Evolutionary conservation across 2,888 invertebrate species (phyloP), one percentile per base, ranked within the genome.

Genomic region (Cerceris rybyensis): DNA sequence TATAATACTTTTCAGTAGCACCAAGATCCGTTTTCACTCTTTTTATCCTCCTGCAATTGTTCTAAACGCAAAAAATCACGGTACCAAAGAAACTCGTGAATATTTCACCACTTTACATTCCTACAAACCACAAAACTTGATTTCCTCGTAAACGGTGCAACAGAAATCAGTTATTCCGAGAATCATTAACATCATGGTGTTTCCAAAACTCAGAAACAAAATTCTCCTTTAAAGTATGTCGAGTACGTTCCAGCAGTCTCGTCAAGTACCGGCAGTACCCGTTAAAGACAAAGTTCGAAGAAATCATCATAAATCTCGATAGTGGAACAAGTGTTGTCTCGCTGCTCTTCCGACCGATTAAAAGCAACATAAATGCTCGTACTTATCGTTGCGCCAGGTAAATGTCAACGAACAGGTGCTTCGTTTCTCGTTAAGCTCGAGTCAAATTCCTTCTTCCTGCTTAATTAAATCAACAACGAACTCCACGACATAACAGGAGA

Each of bases 171-270:
- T 46, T 8, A 46, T 46, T 46, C 46, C 46, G 11, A 46, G 11
- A 8, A 46, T 11, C 46, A 8, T 8, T 46, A 11, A 11, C 46
- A 46, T 0, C 11, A 4, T 1, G 46, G 9, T 4, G 11, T 11
- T 46, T 46, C 8, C 2, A 46, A 46, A 46, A 11, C 11, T 46
- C 46, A 1, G 46, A 46, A 46, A 11, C 8, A 46, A 46, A 46
- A 46, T 46, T 11, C 46, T 11, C 46, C 46, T n/a, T 57, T 59
- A 73, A 68, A 73, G 60, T 73, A 46, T 61, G 73, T 73, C 72
- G 61, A 57, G 55, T 54, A 55, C 57, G 58, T 70, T 54, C 41
- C 46, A 54, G 50, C 28, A n/a, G 55, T 57, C 55, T 61, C 49
- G 43, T 55, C 67, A 59, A 57, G 55, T 28, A 49, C 73, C 61